Evolutionary conservation across 1,140 invertebrate genomes (phyloP).

Genomic region (Zaprionus vittiger): DNA sequence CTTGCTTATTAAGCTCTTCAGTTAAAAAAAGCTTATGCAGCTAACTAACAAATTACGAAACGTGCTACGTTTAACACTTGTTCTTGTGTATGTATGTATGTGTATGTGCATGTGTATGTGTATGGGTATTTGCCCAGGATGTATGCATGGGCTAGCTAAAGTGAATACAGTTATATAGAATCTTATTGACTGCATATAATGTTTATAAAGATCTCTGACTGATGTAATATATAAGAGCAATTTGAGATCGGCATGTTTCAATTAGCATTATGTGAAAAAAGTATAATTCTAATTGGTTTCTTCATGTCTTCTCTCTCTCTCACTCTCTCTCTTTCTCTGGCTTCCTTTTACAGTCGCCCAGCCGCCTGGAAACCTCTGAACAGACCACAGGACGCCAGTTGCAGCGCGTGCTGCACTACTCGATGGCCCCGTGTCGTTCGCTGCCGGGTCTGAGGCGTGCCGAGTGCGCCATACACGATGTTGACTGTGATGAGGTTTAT

Average conservation of each 20-base stretch:
- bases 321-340: neutral
- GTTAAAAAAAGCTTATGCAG: neutral
- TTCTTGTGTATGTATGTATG: neutral
- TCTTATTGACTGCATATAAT: too few relatives aligned
- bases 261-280: too few relatives aligned
- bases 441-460: slow-evolving; percentile 84
- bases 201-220: too few relatives aligned
- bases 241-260: too few relatives aligned
- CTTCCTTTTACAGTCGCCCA: slow-evolving; percentile 64
- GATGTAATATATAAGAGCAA: too few relatives aligned
- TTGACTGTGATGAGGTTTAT: slow-evolving; percentile 92
- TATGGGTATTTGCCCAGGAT: neutral
- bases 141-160: neutral
- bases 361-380: slow-evolving; percentile 79
- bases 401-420: slow-evolving; percentile 82
- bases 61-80: neutral
- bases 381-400: slow-evolving; percentile 85
- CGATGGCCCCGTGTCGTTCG: slow-evolving; percentile 84
- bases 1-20: neutral
- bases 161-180: too few relatives aligned
- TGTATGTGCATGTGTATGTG: neutral
- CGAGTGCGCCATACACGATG: slow-evolving; percentile 81
- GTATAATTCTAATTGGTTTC: too few relatives aligned
- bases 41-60: neutral
- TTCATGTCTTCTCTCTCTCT: neutral